Base-by-base conservation (phyloP, 2,113 vertebrate species). In the Corynorhinus townsendii region DNA sequence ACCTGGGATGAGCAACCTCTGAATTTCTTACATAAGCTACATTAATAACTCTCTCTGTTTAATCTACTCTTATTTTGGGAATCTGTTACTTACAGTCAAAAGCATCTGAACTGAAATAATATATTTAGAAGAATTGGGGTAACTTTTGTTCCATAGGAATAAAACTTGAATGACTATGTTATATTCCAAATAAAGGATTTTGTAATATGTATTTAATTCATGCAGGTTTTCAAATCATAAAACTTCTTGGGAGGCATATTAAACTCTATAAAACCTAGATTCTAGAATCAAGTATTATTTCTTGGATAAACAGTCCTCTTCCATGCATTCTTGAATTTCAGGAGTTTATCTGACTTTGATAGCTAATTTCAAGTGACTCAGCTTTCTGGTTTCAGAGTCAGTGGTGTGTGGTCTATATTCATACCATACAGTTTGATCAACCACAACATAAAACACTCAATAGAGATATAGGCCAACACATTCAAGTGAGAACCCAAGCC, bases 211-310 rank as follows among this genome's bases (percentile, higher is more conserved):
- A 66, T 90, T 91, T 94, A 95, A 54, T 56, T 85, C 35, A 92
- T 73, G 22, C 45, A 56, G 28, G 49, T 92, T 96, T 93, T 38
- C 35, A 95, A 97, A 90, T 81, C 93, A 96, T 97, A 96, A 96
- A 93, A 72, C 64, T 87, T 95, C 86, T 94, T 97, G 68, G 85
- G 92, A 94, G 92, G 77, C 85, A 83, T 90, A 93, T 68, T 89
- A 93, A 92, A 54, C 7, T 40, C 80, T 66, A 71, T 95, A 92
- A 95, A 92, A 89, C 77, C 16, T 62, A n/a, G 69, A 73, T 81
- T 89, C 62, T 90, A 87, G 68, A 88, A 90, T 47, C 84, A 73
- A 52, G 43, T 80, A 84, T 93, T 93, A 93, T 45, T 95, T 90
- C 17, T 76, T 92, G 10, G 14, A 75, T 94, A 82, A 87, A 86